A percentile compares a stretch with the other conserved stretches of the same genome.
phyloP scores from a whole-genome alignment of 2,888 invertebrate genomes.

The Patella depressa region DNA sequence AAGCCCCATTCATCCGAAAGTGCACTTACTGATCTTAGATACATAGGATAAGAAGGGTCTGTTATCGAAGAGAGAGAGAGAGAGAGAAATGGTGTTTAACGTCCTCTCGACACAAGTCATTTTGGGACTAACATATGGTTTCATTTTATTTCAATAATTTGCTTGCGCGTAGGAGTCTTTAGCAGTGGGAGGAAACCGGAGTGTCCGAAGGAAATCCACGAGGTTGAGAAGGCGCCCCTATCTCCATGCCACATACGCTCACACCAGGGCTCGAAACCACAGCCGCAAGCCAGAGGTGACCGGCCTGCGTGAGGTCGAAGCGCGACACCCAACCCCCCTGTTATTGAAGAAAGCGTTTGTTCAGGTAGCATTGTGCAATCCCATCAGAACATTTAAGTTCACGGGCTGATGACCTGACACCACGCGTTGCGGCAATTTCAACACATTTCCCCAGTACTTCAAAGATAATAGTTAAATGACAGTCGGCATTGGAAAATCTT shows the following conservation, averaged over 20 bases:
- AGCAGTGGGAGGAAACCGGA: too few relatives aligned
- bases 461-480: conserved; percentile 36
- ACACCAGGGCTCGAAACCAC: too few relatives aligned
- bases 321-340: not conserved
- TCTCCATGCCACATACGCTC: too few relatives aligned
- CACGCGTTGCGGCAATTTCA: conserved; percentile 42
- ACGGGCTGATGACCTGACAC: conserved; percentile 44
- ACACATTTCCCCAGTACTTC: conserved; percentile 44
- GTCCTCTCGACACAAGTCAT: too few relatives aligned
- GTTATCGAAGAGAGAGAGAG: conserved; percentile 76
- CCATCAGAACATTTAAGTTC: conserved; percentile 28
- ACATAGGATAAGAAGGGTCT: conserved; percentile 78
- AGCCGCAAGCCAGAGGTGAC: too few relatives aligned
- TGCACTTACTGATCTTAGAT: conserved; percentile 80
- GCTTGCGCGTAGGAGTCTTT: too few relatives aligned
- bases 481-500: conserved; percentile 38
- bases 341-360: conserved; percentile 78
- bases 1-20: conserved; percentile 72
- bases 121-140: too few relatives aligned
- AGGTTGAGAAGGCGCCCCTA: too few relatives aligned
- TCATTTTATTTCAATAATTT: too few relatives aligned
- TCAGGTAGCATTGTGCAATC: conserved; percentile 88
- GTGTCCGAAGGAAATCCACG: too few relatives aligned
- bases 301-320: too few relatives aligned
- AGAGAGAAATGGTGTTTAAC: too few relatives aligned